Evolutionary conservation across 2,113 vertebrate genomes (phyloP), one percentile per base, ranked within the genome.

Genomic region (Astur gentilis): DNA sequence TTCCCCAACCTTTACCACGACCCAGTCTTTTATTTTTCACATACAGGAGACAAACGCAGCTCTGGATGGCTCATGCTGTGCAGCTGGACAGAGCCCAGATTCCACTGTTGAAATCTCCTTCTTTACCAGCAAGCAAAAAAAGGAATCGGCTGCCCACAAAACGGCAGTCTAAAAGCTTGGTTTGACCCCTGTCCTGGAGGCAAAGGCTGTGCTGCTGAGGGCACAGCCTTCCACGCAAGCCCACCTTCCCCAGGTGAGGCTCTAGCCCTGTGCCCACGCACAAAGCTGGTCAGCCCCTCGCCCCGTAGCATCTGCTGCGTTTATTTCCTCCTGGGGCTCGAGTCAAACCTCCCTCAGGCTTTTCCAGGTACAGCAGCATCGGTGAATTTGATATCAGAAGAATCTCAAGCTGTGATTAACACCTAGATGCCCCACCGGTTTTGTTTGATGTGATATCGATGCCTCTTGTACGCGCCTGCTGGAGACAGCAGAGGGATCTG

Each of bases 201-300:
- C 18, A 55, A 58, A 45, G 21, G 16, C 45, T 54, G 12, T 40
- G 10, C 40, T 38, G 32, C 29, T 0, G 0, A 25, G 40, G 54
- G 23, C 21, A 15, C 27, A 50, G 47, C 19, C 55, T 29, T 3
- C 2, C 17, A 27, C 1, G 1, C 8, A 29, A 62, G 26, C 16
- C 13, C 21, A 2, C 32, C 34, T 29, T 29, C 9, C 16, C 34
- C 26, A 26, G 13, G 16, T 9, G 23, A 11, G 26, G 21, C 50
- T 6, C 4, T 1, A 49, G 25, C 20, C 15, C 17, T 16, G 25
- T 78, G 36, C n/a, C 11, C 15, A 50, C 2, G 1, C 0, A 1
- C 25, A n/a, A 27, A 31, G 45, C 45, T 34, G 60, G 42, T 32
- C 32, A 49, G 13, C 7, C 55, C 27, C 47, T 77, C 25, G 5